phyloP scores from a whole-genome alignment of 2,797 vertebrate genomes.

The Buceros bicornis region DNA sequence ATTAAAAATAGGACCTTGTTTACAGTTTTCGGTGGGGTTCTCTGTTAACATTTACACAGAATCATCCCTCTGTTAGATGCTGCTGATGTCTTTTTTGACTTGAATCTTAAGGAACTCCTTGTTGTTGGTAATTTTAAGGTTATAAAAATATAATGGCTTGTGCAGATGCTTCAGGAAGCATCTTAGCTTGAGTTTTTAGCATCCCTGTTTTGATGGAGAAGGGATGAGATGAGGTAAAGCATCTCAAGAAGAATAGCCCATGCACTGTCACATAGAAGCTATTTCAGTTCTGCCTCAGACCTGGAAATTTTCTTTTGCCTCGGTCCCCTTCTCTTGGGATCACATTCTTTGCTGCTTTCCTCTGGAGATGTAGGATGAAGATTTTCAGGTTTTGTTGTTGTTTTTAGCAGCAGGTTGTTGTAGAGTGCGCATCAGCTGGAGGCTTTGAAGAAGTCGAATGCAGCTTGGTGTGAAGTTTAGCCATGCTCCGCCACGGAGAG shows the following conservation, averaged over 20 bases:
- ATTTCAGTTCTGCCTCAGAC: background rate
- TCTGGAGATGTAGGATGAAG: background rate
- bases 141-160: background rate
- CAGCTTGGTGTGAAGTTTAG: background rate
- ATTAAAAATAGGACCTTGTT: background rate
- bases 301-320: background rate
- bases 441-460: background rate
- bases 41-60: background rate
- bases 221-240: background rate
- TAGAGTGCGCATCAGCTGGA: background rate
- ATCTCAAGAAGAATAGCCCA: background rate
- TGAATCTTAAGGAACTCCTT: background rate
- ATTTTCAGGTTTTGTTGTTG: background rate
- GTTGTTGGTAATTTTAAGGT: background rate
- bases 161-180: background rate
- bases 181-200: background rate
- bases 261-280: rapidly evolving
- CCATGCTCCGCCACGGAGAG: background rate
- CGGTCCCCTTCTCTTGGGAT: rapidly evolving
- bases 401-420: background rate
- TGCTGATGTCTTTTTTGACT: background rate
- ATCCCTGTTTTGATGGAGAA: background rate
- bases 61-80: background rate
- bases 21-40: background rate
- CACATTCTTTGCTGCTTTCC: background rate